A percentile compares a stretch with the other conserved stretches of the same genome.
Evolutionary conservation across 2,113 vertebrate genomes (phyloP).

Genomic region (Nannobrachium achirus): DNA sequence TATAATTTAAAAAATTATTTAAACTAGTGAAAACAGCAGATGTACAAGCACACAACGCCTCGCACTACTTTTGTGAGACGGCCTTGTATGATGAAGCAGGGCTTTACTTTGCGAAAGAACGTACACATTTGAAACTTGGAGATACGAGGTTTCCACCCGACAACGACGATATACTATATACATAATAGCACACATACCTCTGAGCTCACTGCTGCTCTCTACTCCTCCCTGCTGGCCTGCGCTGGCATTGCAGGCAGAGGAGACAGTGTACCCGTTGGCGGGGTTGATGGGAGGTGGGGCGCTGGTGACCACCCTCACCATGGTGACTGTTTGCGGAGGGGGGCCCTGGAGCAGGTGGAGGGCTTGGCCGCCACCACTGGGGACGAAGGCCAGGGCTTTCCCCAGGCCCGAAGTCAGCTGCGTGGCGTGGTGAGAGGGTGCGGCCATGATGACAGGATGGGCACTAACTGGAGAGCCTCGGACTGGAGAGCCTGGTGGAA

Average conservation of each 20-base stretch:
- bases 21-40: too few relatives aligned
- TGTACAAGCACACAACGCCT: too few relatives aligned
- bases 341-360: slow-evolving; percentile 87
- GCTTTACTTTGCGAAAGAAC: too few relatives aligned
- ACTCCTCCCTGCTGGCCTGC: slow-evolving; percentile 72
- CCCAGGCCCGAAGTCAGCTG: slow-evolving; percentile 74
- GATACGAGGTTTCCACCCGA: too few relatives aligned
- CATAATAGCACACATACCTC: slow-evolving; percentile 71
- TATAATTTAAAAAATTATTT: too few relatives aligned
- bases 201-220: slow-evolving; percentile 76
- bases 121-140: too few relatives aligned
- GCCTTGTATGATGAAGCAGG: too few relatives aligned
- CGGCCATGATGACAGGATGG: slow-evolving; percentile 94
- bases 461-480: slow-evolving; percentile 95
- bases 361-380: slow-evolving; percentile 81
- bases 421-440: slow-evolving; percentile 87
- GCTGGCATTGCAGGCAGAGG: slow-evolving; percentile 77
- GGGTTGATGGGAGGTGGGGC: slow-evolving; percentile 82
- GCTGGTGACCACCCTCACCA: slow-evolving; percentile 91
- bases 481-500: slow-evolving; percentile 88
- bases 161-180: too few relatives aligned
- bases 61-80: too few relatives aligned
- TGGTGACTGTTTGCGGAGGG: slow-evolving; percentile 89
- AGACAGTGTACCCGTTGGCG: slow-evolving; percentile 90
- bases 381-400: slow-evolving; percentile 90